Conservation (phyloP, 2,113 vertebrate species). For the Tamias sibiricus region DNA sequence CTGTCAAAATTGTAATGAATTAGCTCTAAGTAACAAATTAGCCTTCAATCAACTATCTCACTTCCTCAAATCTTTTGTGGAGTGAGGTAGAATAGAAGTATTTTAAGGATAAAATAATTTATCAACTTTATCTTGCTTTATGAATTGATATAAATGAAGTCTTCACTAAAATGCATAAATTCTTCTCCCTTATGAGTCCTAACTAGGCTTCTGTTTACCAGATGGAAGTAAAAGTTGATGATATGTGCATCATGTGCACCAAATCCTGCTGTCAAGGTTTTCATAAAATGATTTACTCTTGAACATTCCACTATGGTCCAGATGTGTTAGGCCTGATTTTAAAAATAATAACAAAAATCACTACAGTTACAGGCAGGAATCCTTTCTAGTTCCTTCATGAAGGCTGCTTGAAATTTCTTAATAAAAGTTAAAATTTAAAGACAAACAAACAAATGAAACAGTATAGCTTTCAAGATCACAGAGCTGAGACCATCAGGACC, state of each 20-base stretch:
- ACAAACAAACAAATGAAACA: not conserved
- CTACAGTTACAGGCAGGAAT: not conserved
- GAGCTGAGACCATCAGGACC: not conserved
- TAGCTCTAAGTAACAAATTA: not conserved
- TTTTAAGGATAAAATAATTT: slow-evolving; percentile 21
- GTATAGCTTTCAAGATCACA: not conserved
- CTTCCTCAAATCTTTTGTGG: not conserved
- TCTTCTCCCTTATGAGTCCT: not conserved
- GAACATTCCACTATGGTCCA: slow-evolving; percentile 17
- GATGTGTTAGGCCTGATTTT: slow-evolving; percentile 23
- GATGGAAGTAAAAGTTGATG: slow-evolving; percentile 51
- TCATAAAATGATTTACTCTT: slow-evolving; percentile 11
- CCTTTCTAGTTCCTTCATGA: not conserved
- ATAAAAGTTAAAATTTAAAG: not conserved
- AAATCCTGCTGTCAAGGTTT: slow-evolving; percentile 39
- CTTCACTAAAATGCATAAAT: slow-evolving; percentile 44
- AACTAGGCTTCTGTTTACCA: slow-evolving; percentile 63
- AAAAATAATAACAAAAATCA: not conserved
- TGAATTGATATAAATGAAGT: slow-evolving; percentile 8
- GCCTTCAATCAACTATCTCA: not conserved
- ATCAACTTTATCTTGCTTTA: not conserved
- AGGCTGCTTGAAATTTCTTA: not conserved
- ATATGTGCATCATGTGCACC: not conserved
- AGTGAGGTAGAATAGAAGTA: not conserved
- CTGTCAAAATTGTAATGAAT: too few relatives aligned